A percentile compares a stretch with the other conserved stretches of the same genome.
Evolutionary conservation across 2,797 vertebrate species (phyloP).

Genomic region (Cossypha niveicapilla): DNA sequence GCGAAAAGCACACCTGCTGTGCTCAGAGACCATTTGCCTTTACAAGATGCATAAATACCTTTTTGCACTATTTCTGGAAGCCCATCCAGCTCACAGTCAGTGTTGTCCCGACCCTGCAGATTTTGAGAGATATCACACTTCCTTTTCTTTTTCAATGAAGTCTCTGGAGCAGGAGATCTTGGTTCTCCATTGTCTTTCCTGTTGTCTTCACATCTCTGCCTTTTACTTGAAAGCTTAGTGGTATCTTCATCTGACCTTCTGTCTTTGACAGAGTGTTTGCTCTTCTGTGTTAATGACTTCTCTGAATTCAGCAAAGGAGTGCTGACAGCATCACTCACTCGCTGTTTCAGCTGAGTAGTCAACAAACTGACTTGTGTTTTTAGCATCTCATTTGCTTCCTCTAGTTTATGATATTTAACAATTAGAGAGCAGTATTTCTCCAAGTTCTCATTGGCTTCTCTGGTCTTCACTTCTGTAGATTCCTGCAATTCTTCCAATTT

Average conservation of each 20-base stretch:
- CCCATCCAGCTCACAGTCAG: constrained; percentile 77
- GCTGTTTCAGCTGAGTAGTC: constrained; percentile 57
- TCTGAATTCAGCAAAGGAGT: background rate
- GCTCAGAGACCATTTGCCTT: background rate
- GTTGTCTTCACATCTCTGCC: constrained; percentile 56
- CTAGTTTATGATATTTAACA: constrained; percentile 83
- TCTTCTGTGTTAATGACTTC: background rate
- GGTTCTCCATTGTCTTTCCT: background rate
- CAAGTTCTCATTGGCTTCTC: constrained; percentile 85
- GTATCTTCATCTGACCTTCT: background rate
- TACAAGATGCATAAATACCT: constrained; percentile 70
- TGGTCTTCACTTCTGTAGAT: constrained; percentile 77
- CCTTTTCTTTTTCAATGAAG: constrained; percentile 50
- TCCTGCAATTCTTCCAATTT: constrained; percentile 78
- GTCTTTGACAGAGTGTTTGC: background rate
- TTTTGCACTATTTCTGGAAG: constrained; percentile 85
- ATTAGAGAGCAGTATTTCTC: constrained; percentile 87
- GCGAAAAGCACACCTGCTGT: background rate
- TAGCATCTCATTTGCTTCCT: constrained; percentile 75
- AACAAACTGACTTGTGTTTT: constrained; percentile 77
- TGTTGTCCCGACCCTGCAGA: background rate
- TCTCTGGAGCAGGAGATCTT: constrained; percentile 52
- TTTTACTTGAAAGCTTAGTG: constrained; percentile 49
- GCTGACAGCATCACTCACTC: background rate
- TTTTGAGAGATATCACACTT: constrained; percentile 6